Base-by-base conservation (phyloP, 2,113 vertebrate species). In the Hemiprocne comata region DNA sequence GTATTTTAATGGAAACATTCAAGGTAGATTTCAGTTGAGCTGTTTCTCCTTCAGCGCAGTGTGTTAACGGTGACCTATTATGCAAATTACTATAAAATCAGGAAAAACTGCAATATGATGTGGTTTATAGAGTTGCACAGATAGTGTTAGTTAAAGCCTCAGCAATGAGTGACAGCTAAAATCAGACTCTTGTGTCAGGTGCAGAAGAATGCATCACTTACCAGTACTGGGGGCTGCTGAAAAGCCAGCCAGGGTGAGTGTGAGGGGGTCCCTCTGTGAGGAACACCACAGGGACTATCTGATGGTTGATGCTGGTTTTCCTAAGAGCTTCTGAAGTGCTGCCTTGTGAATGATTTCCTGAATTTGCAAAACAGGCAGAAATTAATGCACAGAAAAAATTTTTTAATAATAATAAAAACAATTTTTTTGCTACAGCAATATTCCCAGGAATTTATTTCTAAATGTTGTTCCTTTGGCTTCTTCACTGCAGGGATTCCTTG, bases 1-100 rank as follows among this genome's bases (percentile, higher is more conserved):
- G 42, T 17, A n/a, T 94, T 95, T 96, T 90, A 89, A 62, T 85
- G 76, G 76, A 74, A 94, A 40, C 66, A 60, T 89, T 91, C 84
- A 38, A 91, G 93, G 89, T 92, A 79, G 82, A 83, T 90, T 93
- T 93, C 54, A n/a, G 76, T 19, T 57, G 88, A 94, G 86, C 92
- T 87, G 61, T 81, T 93, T 94, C 83, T 96, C 76, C 92, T 96
- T 86, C 92, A 93, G 88, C 71, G 67, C n/a, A 29, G 88, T 42
- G 71, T 79, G 92, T 75, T 92, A 95, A 92, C 17, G 9, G 85
- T 92, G 95, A 92, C 92, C 93, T 95, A 81, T 96, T 96, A 95
- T 96, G 93, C 92, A 96, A 95, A 96, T 96, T 65, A 54, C 83
- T 90, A 58, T 42, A 96, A 97, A 97, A 96, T 93, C 93, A 87